phyloP scores from a whole-genome alignment of 2,888 invertebrate genomes.

The Mycalesis mineus region DNA sequence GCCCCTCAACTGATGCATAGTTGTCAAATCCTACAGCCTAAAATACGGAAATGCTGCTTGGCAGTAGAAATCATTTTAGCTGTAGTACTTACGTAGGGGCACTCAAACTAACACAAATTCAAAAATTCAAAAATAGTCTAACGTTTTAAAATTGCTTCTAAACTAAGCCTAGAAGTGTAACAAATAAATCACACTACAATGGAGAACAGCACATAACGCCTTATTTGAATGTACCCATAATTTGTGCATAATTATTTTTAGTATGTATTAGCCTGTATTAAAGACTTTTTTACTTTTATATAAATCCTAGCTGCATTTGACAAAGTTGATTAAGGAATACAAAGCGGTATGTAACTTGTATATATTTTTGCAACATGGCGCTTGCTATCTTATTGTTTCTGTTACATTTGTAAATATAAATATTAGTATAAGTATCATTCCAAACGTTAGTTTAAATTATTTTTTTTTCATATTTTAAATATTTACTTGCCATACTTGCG shows the following conservation, averaged over 20 bases:
- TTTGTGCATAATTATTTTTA: neutral
- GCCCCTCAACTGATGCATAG: too few relatives aligned
- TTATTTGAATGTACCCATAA: neutral
- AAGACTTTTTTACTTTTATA: slow-evolving; percentile 8
- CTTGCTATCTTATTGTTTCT: slow-evolving; percentile 54
- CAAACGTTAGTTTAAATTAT: slow-evolving; percentile 72
- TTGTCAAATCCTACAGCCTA: too few relatives aligned
- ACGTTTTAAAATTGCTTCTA: too few relatives aligned
- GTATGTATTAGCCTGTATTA: neutral
- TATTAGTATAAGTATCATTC: slow-evolving; percentile 63
- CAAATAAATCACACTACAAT: too few relatives aligned
- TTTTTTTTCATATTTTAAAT: slow-evolving; percentile 63
- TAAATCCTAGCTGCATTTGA: slow-evolving; percentile 11
- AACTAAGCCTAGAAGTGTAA: too few relatives aligned
- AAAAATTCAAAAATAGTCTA: too few relatives aligned
- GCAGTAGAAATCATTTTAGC: too few relatives aligned
- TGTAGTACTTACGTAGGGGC: too few relatives aligned
- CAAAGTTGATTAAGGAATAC: slow-evolving; percentile 5
- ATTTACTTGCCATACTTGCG: slow-evolving; percentile 72
- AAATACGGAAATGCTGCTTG: too few relatives aligned
- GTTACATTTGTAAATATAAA: slow-evolving; percentile 71
- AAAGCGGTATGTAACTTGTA: slow-evolving; percentile 19
- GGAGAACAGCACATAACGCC: neutral
- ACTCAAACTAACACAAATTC: too few relatives aligned
- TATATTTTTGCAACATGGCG: slow-evolving; percentile 16